Evolutionary conservation across 2,113 vertebrate species (phyloP), one percentile per base, ranked within the genome.

Genomic region (Pollimyrus isidori): DNA sequence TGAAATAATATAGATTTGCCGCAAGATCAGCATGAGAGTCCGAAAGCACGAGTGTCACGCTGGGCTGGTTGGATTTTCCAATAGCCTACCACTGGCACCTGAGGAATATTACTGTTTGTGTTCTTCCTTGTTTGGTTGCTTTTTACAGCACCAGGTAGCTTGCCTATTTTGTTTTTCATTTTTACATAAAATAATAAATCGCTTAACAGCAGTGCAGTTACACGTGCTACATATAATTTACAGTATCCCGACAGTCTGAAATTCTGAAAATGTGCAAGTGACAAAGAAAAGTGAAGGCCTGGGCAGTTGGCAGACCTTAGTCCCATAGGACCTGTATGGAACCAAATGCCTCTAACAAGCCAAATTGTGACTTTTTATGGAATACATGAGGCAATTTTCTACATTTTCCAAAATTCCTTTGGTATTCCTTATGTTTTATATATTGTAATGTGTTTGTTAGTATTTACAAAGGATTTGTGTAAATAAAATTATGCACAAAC

Each of bases 191-290:
- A 87, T 62, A n/a, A 87, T 46, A 87, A 45, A 4, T 45, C 11
- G 3, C 86, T 87, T 7, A 58, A 39, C 53, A 62, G 30, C 62
- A 87, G 30, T 48, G 26, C 52, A 39, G 86, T 42, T 21, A 23
- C 42, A 6, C 9, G 10, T 58, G 86, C 52, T 45, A 87, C 53
- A 87, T 87, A 62, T 87, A 87, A 87, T 87, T 87, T 42, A 62
- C 39, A 30, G 52, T 46, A 45, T 87, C 53, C 35, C 19, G 39
- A 13, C 17, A 42, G 17, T 42, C 53, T 45, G 11, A 15, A 42
- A 62, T 17, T 23, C 53, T 35, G 52, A n/a, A 45, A 42, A 45
- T 76, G 69, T 76, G 69, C 23, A 2, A 1, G 30, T 73, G 86
- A 87, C 21, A 42, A 62, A 87, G 11, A 1, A 42, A 13, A 62